Evolutionary conservation across 2,113 vertebrate species (phyloP).

Genomic region (Pluvianellus socialis): DNA sequence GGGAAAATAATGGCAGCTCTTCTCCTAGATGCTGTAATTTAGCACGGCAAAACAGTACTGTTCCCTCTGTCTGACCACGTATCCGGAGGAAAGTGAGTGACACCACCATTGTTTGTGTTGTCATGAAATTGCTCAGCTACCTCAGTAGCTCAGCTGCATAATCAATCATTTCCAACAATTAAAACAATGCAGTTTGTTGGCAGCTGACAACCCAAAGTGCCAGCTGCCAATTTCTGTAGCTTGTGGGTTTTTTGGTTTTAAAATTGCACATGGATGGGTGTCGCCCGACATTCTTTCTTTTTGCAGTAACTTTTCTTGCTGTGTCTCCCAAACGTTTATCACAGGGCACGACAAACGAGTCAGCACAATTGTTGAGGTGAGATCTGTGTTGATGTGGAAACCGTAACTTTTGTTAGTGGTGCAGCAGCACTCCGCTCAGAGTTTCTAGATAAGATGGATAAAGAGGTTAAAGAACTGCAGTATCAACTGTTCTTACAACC

Average conservation of each 20-base stretch:
- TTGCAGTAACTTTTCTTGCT: not conserved
- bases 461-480: not conserved
- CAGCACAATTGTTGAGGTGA: not conserved
- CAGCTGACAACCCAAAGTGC: not conserved
- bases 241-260: not conserved
- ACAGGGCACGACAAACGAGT: not conserved
- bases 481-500: not conserved
- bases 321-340: not conserved
- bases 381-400: not conserved
- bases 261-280: not conserved
- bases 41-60: not conserved
- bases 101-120: not conserved
- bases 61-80: not conserved
- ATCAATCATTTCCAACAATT: conserved; percentile 13
- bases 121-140: not conserved
- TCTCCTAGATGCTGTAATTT: not conserved
- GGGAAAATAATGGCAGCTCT: not conserved
- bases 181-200: not conserved
- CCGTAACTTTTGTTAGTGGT: not conserved
- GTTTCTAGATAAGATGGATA: not conserved
- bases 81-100: not conserved
- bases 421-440: not conserved
- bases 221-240: conserved; percentile 17
- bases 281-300: not conserved
- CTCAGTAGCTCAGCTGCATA: conserved; percentile 22